Base-by-base conservation (phyloP, 2,797 vertebrate genomes). In the Kryptopterus vitreolus region DNA sequence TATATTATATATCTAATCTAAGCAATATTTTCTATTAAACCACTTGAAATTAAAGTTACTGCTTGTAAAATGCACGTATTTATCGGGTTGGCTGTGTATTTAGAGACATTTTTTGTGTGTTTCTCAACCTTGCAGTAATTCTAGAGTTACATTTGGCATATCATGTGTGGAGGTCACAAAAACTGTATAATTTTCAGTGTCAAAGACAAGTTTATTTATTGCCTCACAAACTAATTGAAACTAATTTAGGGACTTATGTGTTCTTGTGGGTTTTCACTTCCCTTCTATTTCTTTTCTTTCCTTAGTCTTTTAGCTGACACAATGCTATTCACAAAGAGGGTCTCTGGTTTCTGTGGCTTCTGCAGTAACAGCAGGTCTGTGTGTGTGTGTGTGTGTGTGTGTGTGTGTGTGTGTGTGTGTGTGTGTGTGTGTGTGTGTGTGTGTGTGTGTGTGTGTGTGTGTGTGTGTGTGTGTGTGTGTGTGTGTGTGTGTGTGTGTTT, bases 271-370 rank as follows among this genome's bases (percentile, higher is more conserved):
- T 58, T 18, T 31, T 26, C 15, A 31, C 20, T 52, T 2, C 15
- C 11, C 15, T 13, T 50, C 11, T 10, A 3, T 50, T 4, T 8
- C 66, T 24, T 76, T 57, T 66, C 70, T 50, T 43, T 79, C 55
- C 48, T 52, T 61, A 38, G 61, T 61, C 50, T 57, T 80, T 82
- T 57, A 77, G 82, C 85, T 84, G 82, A 86, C 80, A 80, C 84
- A 77, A 78, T 71, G 74, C 63, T 78, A 78, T 70, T 62, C 59
- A 43, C 46, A 55, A 77, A 76, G 75, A 78, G 22, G 65, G n/a
- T 70, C 70, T 84, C 80, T 26, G 59, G 80, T 86, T 80, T 86
- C 84, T 3, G 33, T 55, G 77, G 62, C 74, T 78, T 77, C 80
- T 76, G 82, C 85, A 82, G 63, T 78, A 63, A 79, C 73, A 61